These are phyloP conservation scores for Sylvicola fuscatus DNA, from an alignment of 2,888 invertebrate species.

Conservation along the genomic window DNA sequence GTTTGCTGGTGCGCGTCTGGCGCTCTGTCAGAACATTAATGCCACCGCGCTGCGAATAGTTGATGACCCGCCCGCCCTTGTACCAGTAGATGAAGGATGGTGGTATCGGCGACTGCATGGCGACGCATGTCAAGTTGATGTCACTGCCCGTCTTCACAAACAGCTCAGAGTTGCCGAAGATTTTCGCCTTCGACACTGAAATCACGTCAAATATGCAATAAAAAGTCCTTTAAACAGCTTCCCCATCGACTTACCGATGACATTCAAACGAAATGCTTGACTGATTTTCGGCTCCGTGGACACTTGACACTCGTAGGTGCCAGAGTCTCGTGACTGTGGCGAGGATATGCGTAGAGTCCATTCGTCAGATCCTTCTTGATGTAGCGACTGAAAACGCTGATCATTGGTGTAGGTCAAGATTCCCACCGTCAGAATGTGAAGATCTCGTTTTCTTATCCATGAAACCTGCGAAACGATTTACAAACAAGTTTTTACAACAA, in stretches of 20 bases:
- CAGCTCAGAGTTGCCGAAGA: slow-evolving; percentile 64
- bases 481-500: neutral
- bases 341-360: slow-evolving; percentile 42
- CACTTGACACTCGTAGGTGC: slow-evolving; percentile 56
- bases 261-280: slow-evolving; percentile 45
- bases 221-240: no score
- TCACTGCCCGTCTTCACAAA: slow-evolving; percentile 79
- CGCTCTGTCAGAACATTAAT: slow-evolving; percentile 76
- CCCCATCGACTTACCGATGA: slow-evolving; percentile 36
- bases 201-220: no score
- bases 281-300: slow-evolving; percentile 62
- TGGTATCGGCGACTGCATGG: slow-evolving; percentile 44
- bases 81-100: slow-evolving; percentile 68
- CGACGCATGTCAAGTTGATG: slow-evolving; percentile 79
- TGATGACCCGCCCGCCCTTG: slow-evolving; percentile 61
- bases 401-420: slow-evolving; percentile 43
- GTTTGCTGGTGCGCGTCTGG: slow-evolving; percentile 62
- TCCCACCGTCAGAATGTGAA: slow-evolving; percentile 41
- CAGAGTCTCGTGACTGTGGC: slow-evolving; percentile 38
- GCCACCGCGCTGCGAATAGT: slow-evolving; percentile 68
- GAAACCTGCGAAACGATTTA: slow-evolving; percentile 28
- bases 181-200: slow-evolving; percentile 83
- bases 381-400: slow-evolving; percentile 39
- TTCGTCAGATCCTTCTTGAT: slow-evolving; percentile 40
- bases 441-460: slow-evolving; percentile 32